Percentiles rank a stretch among this genome's conserved stretches.
Conservation (phyloP, 2,888 invertebrate genomes). For the Mongoloraphidia duomilia region DNA sequence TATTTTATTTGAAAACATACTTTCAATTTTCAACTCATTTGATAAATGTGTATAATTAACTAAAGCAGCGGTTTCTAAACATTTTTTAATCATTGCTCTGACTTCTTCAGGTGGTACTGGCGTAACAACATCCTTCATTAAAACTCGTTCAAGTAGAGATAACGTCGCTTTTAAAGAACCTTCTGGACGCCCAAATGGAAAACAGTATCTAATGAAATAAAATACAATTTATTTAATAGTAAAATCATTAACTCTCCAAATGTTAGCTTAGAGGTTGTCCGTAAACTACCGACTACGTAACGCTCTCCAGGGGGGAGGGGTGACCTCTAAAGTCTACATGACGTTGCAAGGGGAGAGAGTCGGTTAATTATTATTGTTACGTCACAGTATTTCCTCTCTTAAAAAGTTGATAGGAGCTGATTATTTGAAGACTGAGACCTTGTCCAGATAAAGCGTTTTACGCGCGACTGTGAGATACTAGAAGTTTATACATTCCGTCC, state of each 20-base stretch:
- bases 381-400: too few relatives aligned
- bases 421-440: too few relatives aligned
- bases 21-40: conserved; percentile 95
- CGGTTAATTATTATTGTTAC: too few relatives aligned
- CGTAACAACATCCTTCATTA: conserved; percentile 98
- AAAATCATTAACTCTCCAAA: not conserved
- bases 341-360: too few relatives aligned
- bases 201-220: conserved; percentile 58
- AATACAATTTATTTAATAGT: not conserved
- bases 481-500: too few relatives aligned
- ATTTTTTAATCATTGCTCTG: conserved; percentile 87
- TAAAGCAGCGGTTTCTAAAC: conserved; percentile 93
- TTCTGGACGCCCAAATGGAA: conserved; percentile 98
- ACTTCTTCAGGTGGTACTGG: conserved; percentile 95
- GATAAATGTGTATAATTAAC: conserved; percentile 94
- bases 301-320: not conserved
- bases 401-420: too few relatives aligned
- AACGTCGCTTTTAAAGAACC: conserved; percentile 94
- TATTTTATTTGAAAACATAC: conserved; percentile 36
- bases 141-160: conserved; percentile 85
- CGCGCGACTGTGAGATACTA: too few relatives aligned
- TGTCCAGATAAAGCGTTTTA: too few relatives aligned
- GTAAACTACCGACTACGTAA: not conserved
- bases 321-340: too few relatives aligned
- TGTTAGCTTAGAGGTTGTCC: not conserved